A percentile compares a stretch with the other conserved stretches of the same genome.
Evolutionary conservation across 2,888 invertebrate species (phyloP).

Genomic region (Stenodema calcarata): DNA sequence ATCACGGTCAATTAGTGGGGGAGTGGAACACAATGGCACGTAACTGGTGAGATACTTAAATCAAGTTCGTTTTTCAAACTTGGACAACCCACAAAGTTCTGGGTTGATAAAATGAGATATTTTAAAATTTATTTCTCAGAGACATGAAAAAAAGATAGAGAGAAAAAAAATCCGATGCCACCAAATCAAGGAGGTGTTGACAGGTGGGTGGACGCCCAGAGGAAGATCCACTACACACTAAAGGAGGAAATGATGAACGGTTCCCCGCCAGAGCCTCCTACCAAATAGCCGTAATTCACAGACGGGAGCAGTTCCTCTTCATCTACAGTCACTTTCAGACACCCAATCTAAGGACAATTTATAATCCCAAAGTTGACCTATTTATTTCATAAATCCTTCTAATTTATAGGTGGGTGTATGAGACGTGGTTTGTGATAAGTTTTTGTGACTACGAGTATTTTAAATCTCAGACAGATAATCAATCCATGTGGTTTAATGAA

Average conservation of each 20-base stretch:
- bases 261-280: background rate
- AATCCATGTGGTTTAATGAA: too few species aligned
- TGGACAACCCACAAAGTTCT: background rate
- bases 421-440: too few species aligned
- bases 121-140: background rate
- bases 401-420: too few species aligned
- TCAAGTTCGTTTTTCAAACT: background rate
- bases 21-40: background rate
- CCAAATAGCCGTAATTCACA: background rate
- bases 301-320: background rate
- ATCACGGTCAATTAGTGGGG: background rate
- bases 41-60: background rate
- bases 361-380: background rate
- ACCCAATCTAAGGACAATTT: background rate
- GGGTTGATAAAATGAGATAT: background rate
- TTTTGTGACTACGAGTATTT: too few species aligned
- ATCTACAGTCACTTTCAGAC: background rate
- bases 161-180: background rate
- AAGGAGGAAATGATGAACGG: background rate
- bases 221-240: too few species aligned
- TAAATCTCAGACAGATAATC: too few species aligned
- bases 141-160: background rate
- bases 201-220: background rate
- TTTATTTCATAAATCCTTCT: too few species aligned
- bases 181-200: background rate